Conservation (phyloP, 2,797 vertebrate genomes). For the Eurystomus glaucurus region DNA sequence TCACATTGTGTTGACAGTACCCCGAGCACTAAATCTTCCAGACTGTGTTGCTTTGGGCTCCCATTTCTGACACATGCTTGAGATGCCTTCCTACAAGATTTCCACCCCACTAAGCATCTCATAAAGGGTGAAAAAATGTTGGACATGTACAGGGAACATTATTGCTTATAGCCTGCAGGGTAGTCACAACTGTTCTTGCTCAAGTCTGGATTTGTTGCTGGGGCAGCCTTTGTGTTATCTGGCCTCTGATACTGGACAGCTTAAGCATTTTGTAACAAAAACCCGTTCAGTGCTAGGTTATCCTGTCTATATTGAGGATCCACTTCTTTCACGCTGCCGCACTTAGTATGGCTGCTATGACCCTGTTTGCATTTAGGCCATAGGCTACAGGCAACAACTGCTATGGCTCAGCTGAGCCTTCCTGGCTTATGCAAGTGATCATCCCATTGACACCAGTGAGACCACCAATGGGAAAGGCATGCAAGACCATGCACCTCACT, state of each 20-base stretch:
- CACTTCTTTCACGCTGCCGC: not conserved
- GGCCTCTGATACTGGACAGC: not conserved
- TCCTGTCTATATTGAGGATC: not conserved
- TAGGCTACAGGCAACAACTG: not conserved
- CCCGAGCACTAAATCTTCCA: not conserved
- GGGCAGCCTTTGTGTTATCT: not conserved
- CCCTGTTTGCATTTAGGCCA: not conserved
- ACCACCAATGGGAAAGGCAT: not conserved
- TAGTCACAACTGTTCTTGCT: not conserved
- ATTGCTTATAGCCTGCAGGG: not conserved
- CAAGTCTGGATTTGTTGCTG: slow-evolving; percentile 15
- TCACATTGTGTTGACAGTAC: not conserved
- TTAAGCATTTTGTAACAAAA: not conserved
- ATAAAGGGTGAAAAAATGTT: not conserved
- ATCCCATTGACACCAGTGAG: not conserved
- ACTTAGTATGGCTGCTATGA: not conserved
- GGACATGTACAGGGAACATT: not conserved
- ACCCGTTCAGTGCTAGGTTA: not conserved
- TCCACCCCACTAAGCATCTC: not conserved
- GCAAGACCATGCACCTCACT: accelerated
- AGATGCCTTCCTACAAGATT: not conserved
- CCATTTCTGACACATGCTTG: not conserved
- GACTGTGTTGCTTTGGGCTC: not conserved
- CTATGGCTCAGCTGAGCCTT: not conserved
- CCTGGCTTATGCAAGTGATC: not conserved